Evolutionary conservation across 2,113 vertebrate species (phyloP).

Genomic region (Pyxicephalus adspersus): DNA sequence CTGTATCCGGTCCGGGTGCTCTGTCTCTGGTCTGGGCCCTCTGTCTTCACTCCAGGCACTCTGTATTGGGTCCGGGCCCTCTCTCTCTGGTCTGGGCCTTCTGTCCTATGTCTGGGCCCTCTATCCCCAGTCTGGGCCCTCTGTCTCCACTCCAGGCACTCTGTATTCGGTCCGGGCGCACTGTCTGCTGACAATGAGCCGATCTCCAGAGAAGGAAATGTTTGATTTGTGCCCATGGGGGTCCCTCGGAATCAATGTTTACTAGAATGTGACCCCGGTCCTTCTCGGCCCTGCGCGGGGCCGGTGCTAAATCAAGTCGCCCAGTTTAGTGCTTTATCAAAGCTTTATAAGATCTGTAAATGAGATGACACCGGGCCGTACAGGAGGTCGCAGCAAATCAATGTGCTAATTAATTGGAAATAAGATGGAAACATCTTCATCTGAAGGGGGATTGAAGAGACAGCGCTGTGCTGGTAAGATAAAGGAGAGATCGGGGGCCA

Average conservation of each 20-base stretch:
- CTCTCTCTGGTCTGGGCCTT: too few species aligned
- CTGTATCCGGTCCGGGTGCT: too few species aligned
- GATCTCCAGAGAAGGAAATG: not conserved
- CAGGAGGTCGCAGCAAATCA: slow-evolving; percentile 46
- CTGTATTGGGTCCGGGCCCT: too few species aligned
- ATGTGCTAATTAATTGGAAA: slow-evolving; percentile 52
- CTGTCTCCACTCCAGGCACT: too few species aligned
- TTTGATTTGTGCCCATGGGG: not conserved
- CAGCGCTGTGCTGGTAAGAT: slow-evolving; percentile 7
- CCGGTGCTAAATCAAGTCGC: slow-evolving; percentile 40
- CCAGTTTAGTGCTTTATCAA: slow-evolving; percentile 49
- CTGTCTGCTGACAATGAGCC: too few species aligned
- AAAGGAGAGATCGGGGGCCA: not conserved
- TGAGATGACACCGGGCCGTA: slow-evolving; percentile 32
- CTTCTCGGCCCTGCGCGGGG: slow-evolving; percentile 3
- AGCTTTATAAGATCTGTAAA: slow-evolving; percentile 46
- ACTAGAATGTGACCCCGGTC: not conserved
- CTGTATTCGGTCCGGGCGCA: too few species aligned
- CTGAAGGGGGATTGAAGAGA: not conserved
- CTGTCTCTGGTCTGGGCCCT: too few species aligned
- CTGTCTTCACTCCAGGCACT: too few species aligned
- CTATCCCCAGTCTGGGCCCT: too few species aligned
- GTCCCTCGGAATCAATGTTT: slow-evolving; percentile 32
- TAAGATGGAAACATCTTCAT: slow-evolving; percentile 43
- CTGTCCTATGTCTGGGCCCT: too few species aligned